Evolutionary conservation across 2,797 vertebrate genomes (phyloP).

Genomic region (Protonibea diacanthus): DNA sequence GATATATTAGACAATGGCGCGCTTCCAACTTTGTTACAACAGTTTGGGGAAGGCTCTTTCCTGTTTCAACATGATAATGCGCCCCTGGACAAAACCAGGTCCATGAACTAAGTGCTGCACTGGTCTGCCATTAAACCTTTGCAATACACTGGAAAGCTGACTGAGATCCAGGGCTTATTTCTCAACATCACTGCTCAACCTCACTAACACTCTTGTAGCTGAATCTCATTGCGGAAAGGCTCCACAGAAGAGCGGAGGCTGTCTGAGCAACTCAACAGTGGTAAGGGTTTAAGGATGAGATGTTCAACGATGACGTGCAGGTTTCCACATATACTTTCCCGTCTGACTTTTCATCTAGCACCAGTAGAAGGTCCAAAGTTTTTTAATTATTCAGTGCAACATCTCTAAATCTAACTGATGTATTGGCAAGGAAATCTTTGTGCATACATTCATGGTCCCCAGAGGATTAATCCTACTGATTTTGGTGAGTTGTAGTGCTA

Average conservation of each 20-base stretch:
- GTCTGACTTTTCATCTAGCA: neutral
- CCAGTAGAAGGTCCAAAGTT: neutral
- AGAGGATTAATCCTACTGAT: neutral
- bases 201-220: constrained; percentile 47
- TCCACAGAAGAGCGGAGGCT: constrained; percentile 11
- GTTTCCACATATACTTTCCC: neutral
- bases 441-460: neutral
- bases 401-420: neutral
- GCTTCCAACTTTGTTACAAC: neutral
- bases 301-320: neutral
- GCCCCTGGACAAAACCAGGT: neutral
- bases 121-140: constrained; percentile 10
- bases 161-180: constrained; percentile 28
- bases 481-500: neutral
- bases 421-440: neutral
- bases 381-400: neutral
- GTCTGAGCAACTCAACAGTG: constrained; percentile 7
- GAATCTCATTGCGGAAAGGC: constrained; percentile 39
- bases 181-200: constrained; percentile 43
- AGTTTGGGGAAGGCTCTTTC: neutral
- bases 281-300: constrained; percentile 12
- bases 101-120: constrained; percentile 2
- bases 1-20: neutral
- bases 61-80: neutral
- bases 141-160: constrained; percentile 8